These are phyloP conservation scores for Habrosyne pyritoides DNA, from an alignment of 2,888 invertebrate species.

Conservation along the genomic window DNA sequence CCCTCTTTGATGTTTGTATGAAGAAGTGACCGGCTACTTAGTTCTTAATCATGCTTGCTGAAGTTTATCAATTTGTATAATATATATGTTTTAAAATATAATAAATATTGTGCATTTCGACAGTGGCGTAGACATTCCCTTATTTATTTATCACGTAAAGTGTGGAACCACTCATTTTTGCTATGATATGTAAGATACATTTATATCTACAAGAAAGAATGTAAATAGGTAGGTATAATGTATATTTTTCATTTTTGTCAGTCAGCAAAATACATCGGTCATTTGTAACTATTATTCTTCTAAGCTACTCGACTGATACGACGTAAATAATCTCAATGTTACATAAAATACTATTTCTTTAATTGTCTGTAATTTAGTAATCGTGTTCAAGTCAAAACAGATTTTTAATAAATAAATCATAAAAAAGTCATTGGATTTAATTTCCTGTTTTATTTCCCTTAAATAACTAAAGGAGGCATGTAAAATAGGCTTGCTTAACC, in stretches of 20 bases:
- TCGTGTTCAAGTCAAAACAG: conserved; percentile 84
- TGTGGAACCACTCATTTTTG: not conserved
- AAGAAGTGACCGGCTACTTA: too few relatives aligned
- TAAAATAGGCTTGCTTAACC: not conserved
- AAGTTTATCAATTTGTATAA: too few relatives aligned
- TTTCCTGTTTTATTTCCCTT: conserved; percentile 17
- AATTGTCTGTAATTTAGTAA: conserved; percentile 82
- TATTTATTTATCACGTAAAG: not conserved
- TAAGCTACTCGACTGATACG: conserved; percentile 73
- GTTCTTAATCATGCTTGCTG: too few relatives aligned
- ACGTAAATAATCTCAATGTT: conserved; percentile 75
- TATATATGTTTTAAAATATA: not conserved
- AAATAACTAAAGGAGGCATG: too few relatives aligned
- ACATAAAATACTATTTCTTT: conserved; percentile 69
- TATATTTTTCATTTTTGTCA: conserved; percentile 56
- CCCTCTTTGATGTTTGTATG: too few relatives aligned
- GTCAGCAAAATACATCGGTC: conserved; percentile 65
- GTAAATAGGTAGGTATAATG: conserved; percentile 54
- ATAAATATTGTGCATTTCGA: not conserved
- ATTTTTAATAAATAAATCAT: conserved; percentile 81
- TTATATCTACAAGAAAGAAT: conserved; percentile 24
- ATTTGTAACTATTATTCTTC: conserved; percentile 59
- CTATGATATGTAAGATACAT: not conserved
- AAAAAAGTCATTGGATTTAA: conserved; percentile 45
- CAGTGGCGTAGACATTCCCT: conserved; percentile 1